Percentiles rank a stretch among this genome's conserved stretches.
Evolutionary conservation across 2,797 vertebrate genomes (phyloP).

Genomic region (Micrastur ruficollis): DNA sequence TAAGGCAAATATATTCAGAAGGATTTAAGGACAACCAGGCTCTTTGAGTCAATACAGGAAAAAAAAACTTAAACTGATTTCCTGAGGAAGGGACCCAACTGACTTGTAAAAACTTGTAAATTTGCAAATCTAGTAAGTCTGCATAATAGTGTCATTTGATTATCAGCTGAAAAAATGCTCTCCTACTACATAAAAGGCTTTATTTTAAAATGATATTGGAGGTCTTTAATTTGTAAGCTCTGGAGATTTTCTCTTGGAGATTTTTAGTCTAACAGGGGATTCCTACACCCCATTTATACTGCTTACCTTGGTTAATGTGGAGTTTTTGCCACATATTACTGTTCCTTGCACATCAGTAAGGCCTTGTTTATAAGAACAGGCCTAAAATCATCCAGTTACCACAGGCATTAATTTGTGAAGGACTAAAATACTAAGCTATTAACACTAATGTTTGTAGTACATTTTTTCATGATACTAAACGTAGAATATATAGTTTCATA

Average conservation of each 20-base stretch:
- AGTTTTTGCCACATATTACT: conserved; percentile 66
- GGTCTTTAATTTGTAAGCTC: conserved; percentile 73
- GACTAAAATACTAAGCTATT: conserved; percentile 68
- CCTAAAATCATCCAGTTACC: conserved; percentile 64
- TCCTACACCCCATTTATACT: conserved; percentile 68
- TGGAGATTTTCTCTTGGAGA: conserved; percentile 68
- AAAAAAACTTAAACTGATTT: conserved; percentile 79
- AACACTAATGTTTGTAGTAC: conserved; percentile 35
- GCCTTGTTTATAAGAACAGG: conserved; percentile 69
- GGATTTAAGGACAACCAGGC: conserved; percentile 78
- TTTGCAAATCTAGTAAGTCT: conserved; percentile 80
- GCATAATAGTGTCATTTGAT: conserved; percentile 81
- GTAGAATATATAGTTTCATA: not conserved
- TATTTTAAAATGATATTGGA: conserved; percentile 77
- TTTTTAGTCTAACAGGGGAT: conserved; percentile 65
- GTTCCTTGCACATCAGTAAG: conserved; percentile 63
- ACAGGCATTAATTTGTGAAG: conserved; percentile 62
- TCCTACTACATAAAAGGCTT: conserved; percentile 75
- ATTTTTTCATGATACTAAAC: conserved; percentile 20
- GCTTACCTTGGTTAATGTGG: conserved; percentile 65
- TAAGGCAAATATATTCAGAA: conserved; percentile 79
- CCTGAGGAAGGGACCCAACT: conserved; percentile 81
- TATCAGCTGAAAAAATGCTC: conserved; percentile 75
- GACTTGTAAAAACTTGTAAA: conserved; percentile 82
- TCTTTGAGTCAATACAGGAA: conserved; percentile 77